Base-by-base conservation (phyloP, 2,888 invertebrate species). In the Eupelmus urozonus region DNA sequence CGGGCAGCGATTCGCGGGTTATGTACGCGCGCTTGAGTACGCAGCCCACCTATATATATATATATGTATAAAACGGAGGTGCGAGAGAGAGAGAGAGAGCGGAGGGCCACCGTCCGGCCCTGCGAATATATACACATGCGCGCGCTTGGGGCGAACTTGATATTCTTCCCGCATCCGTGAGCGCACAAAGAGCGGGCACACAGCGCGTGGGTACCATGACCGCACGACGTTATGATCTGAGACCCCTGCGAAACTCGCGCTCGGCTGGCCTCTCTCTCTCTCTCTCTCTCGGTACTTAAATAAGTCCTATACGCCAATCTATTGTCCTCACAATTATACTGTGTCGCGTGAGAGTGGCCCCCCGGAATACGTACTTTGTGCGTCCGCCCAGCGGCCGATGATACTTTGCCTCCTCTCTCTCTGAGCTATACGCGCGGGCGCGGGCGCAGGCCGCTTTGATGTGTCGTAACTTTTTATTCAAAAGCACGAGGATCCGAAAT, bases 101-200 rank as follows among this genome's bases (percentile, higher is more conserved):
- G 49, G n/a, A n/a, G n/a, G n/a, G n/a, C n/a, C n/a, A n/a, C n/a
- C n/a, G 49, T 53, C 16, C n/a, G 66, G 49, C 45, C 34, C 63
- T 63, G 53, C n/a, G n/a, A n/a, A n/a, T n/a, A n/a, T n/a, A n/a
- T n/a, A n/a, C n/a, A n/a, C n/a, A n/a, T n/a, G n/a, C n/a, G n/a
- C n/a, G n/a, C n/a, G n/a, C n/a, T n/a, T 63, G 65, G 73, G 60
- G 82, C 82, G 82, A 87, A 86, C 83, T 84, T 84, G 85, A 85
- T 85, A 85, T 84, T 84, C 85, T 84, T 82, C 86, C 87, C 86
- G 86, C 87, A 86, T 86, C 84, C 82, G 82, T 42, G 74, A 27
- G 59, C 71, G 25, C 49, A n/a, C 49, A n/a, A 49, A 34, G 34
- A 34, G 67, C 78, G 78, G 80, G 80, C 80, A 81, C 82, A 81